Evolutionary conservation across 2,888 invertebrate species (phyloP), one percentile per base, ranked within the genome.

Genomic region (Megaustenia siamemsis): DNA sequence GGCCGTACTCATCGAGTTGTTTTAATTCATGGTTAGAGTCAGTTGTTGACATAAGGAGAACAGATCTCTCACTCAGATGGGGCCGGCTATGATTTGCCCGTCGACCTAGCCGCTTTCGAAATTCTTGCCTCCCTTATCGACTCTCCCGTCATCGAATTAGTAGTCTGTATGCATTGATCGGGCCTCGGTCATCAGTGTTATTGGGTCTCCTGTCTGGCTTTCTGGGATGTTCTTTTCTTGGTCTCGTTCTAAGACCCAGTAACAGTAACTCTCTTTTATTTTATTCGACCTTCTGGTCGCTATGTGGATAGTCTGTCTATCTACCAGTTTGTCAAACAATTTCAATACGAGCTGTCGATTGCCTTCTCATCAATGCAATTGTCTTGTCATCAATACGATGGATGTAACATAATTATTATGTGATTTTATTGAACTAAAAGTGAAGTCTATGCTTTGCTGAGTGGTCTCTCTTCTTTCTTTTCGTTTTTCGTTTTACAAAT

Each of bases 101-200:
- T 21, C 56, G 56, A 8, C 10, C 49, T 21, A 15, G 15, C 12
- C 10, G 56, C 21, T 15, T 56, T 56, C 56, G 56, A 15, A 24
- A 15, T 56, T 56, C 10, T 24, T 56, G 12, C 56, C 24, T 56
- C 56, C 56, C 56, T 8, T 56, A 56, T 56, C 21, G 56, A 56
- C 56, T 56, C 56, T 56, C 56, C 56, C 56, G 56, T 56, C 56
- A 56, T 56, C 56, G 56, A 56, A 56, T 56, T 56, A 56, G 56
- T 56, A 56, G 56, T 56, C 56, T 21, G 56, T 56, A 56, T 56
- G 56, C 56, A 56, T 56, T 56, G 56, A 56, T 56, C 56, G 56
- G 56, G 56, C 12, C 56, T 56, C 56, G 21, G 56, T 56, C 56
- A 56, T 56, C 56, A 56, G 56, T 56, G 56, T 56, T 56, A 56